Conservation (phyloP, 2,797 vertebrate species). For the Falco rusticolus region DNA sequence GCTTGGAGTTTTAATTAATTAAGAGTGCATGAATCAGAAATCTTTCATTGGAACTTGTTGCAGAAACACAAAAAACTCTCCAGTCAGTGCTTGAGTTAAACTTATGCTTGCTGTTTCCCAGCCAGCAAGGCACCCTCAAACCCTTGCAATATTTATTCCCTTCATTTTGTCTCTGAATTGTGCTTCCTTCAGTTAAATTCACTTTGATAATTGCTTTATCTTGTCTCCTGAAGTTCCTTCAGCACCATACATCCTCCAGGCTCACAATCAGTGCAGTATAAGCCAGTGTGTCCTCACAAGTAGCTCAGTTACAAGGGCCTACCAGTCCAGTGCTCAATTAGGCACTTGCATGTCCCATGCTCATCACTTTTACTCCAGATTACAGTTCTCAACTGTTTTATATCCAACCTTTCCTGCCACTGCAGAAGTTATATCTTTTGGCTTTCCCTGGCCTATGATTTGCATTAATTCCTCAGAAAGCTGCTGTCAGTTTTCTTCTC, state of each 20-base stretch:
- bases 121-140: not conserved
- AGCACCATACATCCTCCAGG: not conserved
- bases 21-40: fast-evolving
- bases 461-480: constrained; percentile 38
- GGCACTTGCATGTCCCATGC: not conserved
- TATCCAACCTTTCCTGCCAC: constrained; percentile 29
- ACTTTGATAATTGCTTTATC: not conserved
- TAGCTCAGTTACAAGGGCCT: not conserved
- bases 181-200: not conserved
- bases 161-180: not conserved
- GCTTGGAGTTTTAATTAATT: not conserved
- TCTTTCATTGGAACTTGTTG: not conserved
- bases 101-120: fast-evolving
- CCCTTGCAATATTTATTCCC: not conserved
- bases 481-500: constrained; percentile 9
- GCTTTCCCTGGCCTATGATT: constrained; percentile 30
- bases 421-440: constrained; percentile 23
- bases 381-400: not conserved
- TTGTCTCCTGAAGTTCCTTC: not conserved
- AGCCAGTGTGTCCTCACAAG: not conserved
- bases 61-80: not conserved
- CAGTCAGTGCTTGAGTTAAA: fast-evolving
- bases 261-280: not conserved
- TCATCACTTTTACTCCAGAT: not conserved
- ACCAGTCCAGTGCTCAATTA: not conserved